phyloP scores from a whole-genome alignment of 30 jellyfish, hydroid and myxozoan genomes.

The Pseudorhiza aurosa region DNA sequence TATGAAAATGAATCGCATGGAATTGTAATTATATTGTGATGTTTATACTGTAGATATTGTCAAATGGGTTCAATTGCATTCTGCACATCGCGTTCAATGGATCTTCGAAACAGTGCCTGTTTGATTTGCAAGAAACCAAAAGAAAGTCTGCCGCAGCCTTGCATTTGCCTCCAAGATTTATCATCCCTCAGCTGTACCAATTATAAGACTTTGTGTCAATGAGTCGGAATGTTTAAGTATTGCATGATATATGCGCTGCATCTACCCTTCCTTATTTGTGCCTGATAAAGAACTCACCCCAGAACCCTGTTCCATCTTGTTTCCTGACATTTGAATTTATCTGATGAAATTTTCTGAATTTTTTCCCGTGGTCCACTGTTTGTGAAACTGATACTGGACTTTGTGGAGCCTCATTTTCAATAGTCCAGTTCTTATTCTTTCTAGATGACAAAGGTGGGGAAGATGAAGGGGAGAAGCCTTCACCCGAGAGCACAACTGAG shows the following conservation, averaged over 20 bases:
- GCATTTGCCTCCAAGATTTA: slow-evolving; percentile 19
- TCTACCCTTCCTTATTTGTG: slow-evolving; percentile 9
- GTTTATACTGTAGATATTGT: slow-evolving; percentile 53
- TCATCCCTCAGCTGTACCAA: slow-evolving; percentile 14
- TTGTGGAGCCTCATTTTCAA: no score
- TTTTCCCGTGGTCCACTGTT: no score
- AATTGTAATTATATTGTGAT: slow-evolving; percentile 40
- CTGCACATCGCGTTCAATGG: slow-evolving; percentile 54
- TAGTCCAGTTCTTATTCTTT: neutral
- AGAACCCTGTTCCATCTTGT: neutral
- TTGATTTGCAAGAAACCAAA: slow-evolving; percentile 16
- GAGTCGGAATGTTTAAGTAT: slow-evolving; percentile 4
- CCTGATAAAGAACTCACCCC: neutral
- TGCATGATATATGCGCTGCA: no score
- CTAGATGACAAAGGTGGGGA: neutral
- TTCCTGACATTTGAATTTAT: no score
- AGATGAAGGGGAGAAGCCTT: neutral
- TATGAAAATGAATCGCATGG: slow-evolving; percentile 39
- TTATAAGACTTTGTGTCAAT: neutral
- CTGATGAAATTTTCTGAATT: no score
- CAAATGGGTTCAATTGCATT: slow-evolving; percentile 23
- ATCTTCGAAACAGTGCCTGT: slow-evolving; percentile 5
- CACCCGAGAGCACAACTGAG: neutral
- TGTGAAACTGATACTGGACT: no score
- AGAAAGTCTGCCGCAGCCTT: slow-evolving; percentile 26